Evolutionary conservation across 1,140 invertebrate species (phyloP), one percentile per base, ranked within the genome.

Genomic region (Nymphalis io): DNA sequence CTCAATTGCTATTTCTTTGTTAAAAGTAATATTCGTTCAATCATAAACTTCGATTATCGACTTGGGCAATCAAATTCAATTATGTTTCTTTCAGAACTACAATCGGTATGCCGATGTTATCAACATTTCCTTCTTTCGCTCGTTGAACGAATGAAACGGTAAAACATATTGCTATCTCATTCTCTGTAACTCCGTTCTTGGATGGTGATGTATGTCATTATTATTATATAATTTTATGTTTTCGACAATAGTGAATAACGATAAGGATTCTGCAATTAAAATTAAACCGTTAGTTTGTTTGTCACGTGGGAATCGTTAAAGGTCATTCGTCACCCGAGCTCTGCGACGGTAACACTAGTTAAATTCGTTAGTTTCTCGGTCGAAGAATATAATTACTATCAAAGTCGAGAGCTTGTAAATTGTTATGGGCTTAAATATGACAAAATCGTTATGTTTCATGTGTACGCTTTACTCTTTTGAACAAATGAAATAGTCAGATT

Each of bases 41-140:
- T 21, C 16, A 23, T 23, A 18, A 53, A 1, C 27, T 53, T 21
- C 20, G 3, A 53, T 53, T 21, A 13, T 53, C 20, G 18, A 55
- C 20, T 53, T 6, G 51, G 18, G 15, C 51, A 55, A 55, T 55
- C 51, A 55, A 55, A 55, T 33, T n/a, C 20, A 55, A 55, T 55
- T 55, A 55, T 55, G 51, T 55, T 55, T 55, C 51, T 55, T 55
- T 55, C 51, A 55, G 51, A 55, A 55, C 51, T 15, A 18, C 51
- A 55, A 27, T 27, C 51, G 51, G 51, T 55, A 55, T 15, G 51
- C 51, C 51, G 51, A 55, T 27, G 51, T 3, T 55, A 55, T 55
- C 51, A 55, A n/a, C 51, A 53, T 53, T 23, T 23, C 51, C 51
- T 48, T 18, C 46, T 55, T 27, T 55, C 21, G 51, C 51, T 55